Evolutionary conservation across 2,797 vertebrate species (phyloP).

Genomic region (Eulemur rubriventer): DNA sequence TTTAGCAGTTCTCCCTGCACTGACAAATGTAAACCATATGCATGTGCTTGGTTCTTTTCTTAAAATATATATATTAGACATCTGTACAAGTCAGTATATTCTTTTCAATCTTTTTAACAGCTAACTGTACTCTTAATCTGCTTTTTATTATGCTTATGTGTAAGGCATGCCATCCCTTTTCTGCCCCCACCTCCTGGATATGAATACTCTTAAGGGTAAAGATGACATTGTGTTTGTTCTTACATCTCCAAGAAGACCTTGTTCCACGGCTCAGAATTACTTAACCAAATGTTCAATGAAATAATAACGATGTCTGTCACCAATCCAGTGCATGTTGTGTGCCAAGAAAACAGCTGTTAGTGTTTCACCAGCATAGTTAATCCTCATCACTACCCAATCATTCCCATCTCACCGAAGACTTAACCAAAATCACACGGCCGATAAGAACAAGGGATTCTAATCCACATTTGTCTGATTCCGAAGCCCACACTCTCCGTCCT

Average conservation of each 20-base stretch:
- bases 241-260: background rate
- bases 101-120: background rate
- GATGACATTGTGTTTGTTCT: background rate
- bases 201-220: background rate
- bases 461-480: background rate
- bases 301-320: background rate
- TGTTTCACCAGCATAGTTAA: background rate
- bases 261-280: background rate
- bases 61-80: background rate
- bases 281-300: constrained; percentile 14
- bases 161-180: background rate
- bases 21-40: background rate
- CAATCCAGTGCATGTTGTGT: background rate
- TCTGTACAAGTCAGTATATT: background rate
- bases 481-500: background rate
- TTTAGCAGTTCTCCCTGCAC: background rate
- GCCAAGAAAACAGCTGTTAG: background rate
- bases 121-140: background rate
- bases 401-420: constrained; percentile 16
- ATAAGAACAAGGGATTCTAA: background rate
- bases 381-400: background rate
- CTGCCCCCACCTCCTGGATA: background rate
- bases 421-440: background rate
- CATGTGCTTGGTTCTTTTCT: background rate
- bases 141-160: background rate